Percentiles rank a stretch among this genome's conserved stretches.
Evolutionary conservation across 2,888 invertebrate genomes (phyloP).

Genomic region (Azorinus chamasolen): DNA sequence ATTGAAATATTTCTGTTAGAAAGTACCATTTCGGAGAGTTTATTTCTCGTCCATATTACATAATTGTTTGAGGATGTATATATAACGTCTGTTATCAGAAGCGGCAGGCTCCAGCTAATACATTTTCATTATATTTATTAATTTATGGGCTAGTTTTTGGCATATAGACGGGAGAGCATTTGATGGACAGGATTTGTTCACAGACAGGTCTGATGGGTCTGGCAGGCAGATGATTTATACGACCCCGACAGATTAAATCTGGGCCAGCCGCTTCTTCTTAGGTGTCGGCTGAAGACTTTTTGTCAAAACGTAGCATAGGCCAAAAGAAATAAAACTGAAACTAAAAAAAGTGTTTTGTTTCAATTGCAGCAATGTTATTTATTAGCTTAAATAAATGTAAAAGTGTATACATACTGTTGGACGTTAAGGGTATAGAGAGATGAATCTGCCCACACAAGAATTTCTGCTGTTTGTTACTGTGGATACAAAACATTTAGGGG

Average conservation of each 20-base stretch:
- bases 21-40: not conserved
- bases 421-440: too few species aligned
- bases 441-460: too few species aligned
- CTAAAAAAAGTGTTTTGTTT: too few species aligned
- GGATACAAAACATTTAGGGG: too few species aligned
- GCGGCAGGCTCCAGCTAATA: constrained; percentile 42
- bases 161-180: constrained; percentile 50
- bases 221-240: constrained; percentile 46
- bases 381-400: too few species aligned
- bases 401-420: too few species aligned
- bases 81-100: constrained; percentile 20
- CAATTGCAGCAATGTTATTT: too few species aligned
- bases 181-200: constrained; percentile 45
- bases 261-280: constrained; percentile 16
- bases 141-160: constrained; percentile 64
- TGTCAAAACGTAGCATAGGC: too few species aligned
- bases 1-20: too few species aligned
- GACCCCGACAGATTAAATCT: constrained; percentile 34
- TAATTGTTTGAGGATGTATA: constrained; percentile 24
- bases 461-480: too few species aligned
- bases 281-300: not conserved
- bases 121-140: constrained; percentile 64
- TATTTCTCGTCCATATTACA: constrained; percentile 35
- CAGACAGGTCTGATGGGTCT: constrained; percentile 60
- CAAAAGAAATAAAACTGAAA: too few species aligned